These are phyloP conservation scores for Parazoanthus atlanticus DNA, from an alignment of 92 coral and sea anemone species.

Conservation along the genomic window DNA sequence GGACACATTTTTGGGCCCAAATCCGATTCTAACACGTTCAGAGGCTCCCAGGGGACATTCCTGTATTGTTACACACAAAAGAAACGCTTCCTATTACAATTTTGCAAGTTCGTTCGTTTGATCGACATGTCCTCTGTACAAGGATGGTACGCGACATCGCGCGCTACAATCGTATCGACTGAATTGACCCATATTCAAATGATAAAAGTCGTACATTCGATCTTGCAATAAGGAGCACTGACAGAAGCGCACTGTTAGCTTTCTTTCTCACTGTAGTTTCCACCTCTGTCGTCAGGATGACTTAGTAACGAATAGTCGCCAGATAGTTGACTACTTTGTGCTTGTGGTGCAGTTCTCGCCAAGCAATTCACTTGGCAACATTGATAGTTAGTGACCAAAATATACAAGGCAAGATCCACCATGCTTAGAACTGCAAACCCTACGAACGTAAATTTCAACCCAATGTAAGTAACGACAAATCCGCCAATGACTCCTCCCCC, in stretches of 20 bases:
- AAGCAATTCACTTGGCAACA: not conserved
- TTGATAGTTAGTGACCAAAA: conserved; percentile 64
- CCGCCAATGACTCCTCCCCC: conserved; percentile 95
- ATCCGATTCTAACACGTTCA: too few species aligned
- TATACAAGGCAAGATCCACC: conserved; percentile 66
- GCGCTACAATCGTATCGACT: too few species aligned
- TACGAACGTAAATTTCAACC: conserved; percentile 71
- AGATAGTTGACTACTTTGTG: not conserved
- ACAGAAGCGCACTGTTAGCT: not conserved
- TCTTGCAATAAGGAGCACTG: too few species aligned
- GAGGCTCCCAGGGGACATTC: too few species aligned
- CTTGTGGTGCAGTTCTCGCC: not conserved
- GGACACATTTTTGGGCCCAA: too few species aligned
- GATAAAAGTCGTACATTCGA: too few species aligned
- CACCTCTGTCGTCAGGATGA: not conserved
- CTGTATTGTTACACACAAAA: too few species aligned
- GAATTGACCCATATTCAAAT: too few species aligned
- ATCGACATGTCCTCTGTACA: too few species aligned
- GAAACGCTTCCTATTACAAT: too few species aligned
- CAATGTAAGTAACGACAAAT: conserved; percentile 72
- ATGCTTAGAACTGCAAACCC: conserved; percentile 70
- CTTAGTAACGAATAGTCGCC: conserved; percentile 4
- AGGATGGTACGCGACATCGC: too few species aligned
- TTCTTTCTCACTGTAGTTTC: not conserved
- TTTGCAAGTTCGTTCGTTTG: too few species aligned